A percentile compares a stretch with the other conserved stretches of the same genome.
phyloP scores from a whole-genome alignment of 2,888 invertebrate genomes.

The Hypomecis punctinalis region DNA sequence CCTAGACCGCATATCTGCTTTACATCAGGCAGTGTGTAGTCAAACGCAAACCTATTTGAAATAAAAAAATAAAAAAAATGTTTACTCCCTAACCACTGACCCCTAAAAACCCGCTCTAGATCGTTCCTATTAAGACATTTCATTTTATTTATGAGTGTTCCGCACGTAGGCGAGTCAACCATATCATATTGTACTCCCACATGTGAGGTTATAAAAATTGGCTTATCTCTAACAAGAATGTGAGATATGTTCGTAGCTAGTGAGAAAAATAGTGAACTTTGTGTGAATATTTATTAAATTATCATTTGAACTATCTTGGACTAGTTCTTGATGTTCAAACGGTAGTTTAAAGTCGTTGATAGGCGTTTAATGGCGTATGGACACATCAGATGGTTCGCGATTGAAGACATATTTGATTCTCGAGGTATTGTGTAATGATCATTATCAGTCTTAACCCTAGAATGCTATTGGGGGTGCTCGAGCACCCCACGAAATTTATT shows the following conservation, averaged over 20 bases:
- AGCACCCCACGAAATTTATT: too few relatives aligned
- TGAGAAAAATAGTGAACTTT: slow-evolving; percentile 38
- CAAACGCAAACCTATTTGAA: too few relatives aligned
- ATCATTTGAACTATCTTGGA: not conserved
- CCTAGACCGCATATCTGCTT: too few relatives aligned
- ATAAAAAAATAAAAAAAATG: too few relatives aligned
- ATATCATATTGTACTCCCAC: slow-evolving; percentile 42
- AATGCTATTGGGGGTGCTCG: too few relatives aligned
- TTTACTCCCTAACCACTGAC: slow-evolving; percentile 8
- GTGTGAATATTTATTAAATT: slow-evolving; percentile 28
- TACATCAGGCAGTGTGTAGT: too few relatives aligned
- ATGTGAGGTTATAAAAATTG: slow-evolving; percentile 47
- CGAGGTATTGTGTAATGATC: too few relatives aligned
- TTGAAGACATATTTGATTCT: too few relatives aligned
- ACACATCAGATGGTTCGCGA: too few relatives aligned
- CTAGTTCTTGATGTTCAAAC: slow-evolving; percentile 7
- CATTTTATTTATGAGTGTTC: slow-evolving; percentile 47
- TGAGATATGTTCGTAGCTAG: slow-evolving; percentile 21
- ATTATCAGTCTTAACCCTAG: too few relatives aligned
- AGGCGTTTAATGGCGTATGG: slow-evolving; percentile 9
- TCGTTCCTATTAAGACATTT: slow-evolving; percentile 55
- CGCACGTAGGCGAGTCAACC: slow-evolving; percentile 43
- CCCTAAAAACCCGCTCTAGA: slow-evolving; percentile 40
- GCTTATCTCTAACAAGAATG: slow-evolving; percentile 51
- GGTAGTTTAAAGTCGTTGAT: slow-evolving; percentile 4